phyloP scores from a whole-genome alignment of 2,797 vertebrate species.

The Triplophysa bombifrons region DNA sequence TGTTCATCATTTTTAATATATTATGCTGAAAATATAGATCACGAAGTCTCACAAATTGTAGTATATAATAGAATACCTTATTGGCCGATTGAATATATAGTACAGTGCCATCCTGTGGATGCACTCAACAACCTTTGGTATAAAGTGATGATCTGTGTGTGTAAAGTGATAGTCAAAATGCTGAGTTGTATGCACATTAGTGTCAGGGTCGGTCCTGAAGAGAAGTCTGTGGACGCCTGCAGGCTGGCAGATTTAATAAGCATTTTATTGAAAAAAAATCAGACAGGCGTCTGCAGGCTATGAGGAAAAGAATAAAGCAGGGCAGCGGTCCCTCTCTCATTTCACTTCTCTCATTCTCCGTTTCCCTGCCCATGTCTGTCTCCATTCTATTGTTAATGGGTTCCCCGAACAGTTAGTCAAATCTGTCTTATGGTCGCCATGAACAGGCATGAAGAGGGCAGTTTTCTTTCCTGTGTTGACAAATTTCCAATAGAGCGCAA shows the following conservation, averaged over 20 bases:
- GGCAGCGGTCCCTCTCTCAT: neutral
- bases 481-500: neutral
- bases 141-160: constrained; percentile 41
- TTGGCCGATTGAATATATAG: neutral
- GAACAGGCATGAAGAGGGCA: neutral
- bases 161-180: constrained; percentile 43
- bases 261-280: constrained; percentile 56
- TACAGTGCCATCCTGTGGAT: constrained; percentile 3
- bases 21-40: neutral
- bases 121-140: constrained; percentile 27
- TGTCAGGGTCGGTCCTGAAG: constrained; percentile 55
- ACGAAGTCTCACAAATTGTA: neutral
- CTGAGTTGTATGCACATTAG: constrained; percentile 30
- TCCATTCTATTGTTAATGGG: constrained; percentile 23
- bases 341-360: neutral
- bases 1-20: neutral
- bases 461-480: neutral
- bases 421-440: neutral
- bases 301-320: constrained; percentile 4
- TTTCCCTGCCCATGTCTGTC: neutral
- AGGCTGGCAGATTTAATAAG: constrained; percentile 56
- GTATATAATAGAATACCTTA: neutral
- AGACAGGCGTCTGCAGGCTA: constrained; percentile 59
- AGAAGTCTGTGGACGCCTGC: constrained; percentile 48
- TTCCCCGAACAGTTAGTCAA: neutral